Evolutionary conservation across 2,888 invertebrate genomes (phyloP).

Genomic region (Lymantria dispar): DNA sequence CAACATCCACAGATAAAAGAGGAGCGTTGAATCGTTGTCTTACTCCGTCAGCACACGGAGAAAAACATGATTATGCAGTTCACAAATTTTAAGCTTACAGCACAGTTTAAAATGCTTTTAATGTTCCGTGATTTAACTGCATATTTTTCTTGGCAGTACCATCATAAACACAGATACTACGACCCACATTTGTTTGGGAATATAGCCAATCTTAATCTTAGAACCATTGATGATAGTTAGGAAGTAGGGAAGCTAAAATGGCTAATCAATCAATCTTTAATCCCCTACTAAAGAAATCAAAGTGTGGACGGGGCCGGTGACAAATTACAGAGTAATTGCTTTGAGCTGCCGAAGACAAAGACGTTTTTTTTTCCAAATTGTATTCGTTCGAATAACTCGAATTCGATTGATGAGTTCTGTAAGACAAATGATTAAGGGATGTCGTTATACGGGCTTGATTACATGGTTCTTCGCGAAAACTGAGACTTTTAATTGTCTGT

Average conservation of each 20-base stretch:
- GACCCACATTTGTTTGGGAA: slow-evolving; percentile 33
- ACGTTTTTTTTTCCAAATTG: slow-evolving; percentile 58
- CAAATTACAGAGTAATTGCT: slow-evolving; percentile 77
- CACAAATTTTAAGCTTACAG: slow-evolving; percentile 1
- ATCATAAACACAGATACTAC: slow-evolving; percentile 12
- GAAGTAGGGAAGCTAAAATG: slow-evolving; percentile 39
- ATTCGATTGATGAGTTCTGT: slow-evolving; percentile 67
- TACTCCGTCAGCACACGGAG: no score
- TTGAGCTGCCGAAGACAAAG: slow-evolving; percentile 58
- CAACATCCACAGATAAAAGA: no score
- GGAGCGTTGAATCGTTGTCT: no score
- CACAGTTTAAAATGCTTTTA: slow-evolving; percentile 14
- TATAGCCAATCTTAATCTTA: slow-evolving; percentile 35
- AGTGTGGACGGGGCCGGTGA: slow-evolving; percentile 58
- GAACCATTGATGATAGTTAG: slow-evolving; percentile 32
- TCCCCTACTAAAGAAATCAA: slow-evolving; percentile 65
- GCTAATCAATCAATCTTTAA: slow-evolving; percentile 69
- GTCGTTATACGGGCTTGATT: slow-evolving; percentile 51
- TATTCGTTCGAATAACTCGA: slow-evolving; percentile 59
- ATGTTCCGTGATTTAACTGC: slow-evolving; percentile 15
- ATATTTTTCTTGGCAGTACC: slow-evolving; percentile 34
- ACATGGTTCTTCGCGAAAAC: slow-evolving; percentile 11
- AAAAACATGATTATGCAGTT: slow-evolving; percentile 1
- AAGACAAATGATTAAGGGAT: slow-evolving; percentile 62
- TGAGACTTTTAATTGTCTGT: neutral